A percentile compares a stretch with the other conserved stretches of the same genome.
phyloP scores from a whole-genome alignment of 2,113 vertebrate genomes.

The Pholis gunnellus region DNA sequence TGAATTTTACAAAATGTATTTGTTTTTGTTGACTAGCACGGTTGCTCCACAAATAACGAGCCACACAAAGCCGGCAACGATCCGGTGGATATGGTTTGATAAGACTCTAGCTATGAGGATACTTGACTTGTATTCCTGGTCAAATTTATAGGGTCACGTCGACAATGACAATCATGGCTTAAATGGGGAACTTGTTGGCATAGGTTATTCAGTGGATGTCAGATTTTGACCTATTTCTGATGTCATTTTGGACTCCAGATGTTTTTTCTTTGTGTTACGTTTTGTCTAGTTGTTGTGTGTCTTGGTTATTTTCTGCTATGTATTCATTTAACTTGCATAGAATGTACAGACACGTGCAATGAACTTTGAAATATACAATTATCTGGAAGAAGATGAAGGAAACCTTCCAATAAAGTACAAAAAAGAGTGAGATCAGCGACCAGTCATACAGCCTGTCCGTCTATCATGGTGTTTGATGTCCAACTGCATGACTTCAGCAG shows the following conservation, averaged over 20 bases:
- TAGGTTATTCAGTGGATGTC: background rate
- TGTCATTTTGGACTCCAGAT: background rate
- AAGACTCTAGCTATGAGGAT: background rate
- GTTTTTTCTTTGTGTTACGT: too few relatives aligned
- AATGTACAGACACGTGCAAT: background rate
- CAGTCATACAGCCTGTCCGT: background rate
- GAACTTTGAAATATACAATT: background rate
- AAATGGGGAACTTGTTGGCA: background rate
- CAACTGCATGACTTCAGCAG: conserved; percentile 5
- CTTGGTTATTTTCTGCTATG: background rate
- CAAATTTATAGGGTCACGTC: background rate
- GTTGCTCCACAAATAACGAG: background rate
- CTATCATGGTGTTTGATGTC: background rate
- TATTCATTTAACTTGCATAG: background rate
- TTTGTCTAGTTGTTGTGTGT: background rate
- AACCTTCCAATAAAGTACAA: background rate
- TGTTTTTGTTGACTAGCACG: background rate
- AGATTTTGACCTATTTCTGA: background rate
- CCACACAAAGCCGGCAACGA: background rate
- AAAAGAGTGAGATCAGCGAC: background rate
- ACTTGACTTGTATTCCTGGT: background rate
- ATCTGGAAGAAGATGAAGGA: background rate
- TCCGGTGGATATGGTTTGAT: background rate
- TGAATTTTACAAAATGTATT: background rate
- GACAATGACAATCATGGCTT: background rate